Conservation (phyloP, 2,888 invertebrate genomes). For the Cephalotes varians region DNA sequence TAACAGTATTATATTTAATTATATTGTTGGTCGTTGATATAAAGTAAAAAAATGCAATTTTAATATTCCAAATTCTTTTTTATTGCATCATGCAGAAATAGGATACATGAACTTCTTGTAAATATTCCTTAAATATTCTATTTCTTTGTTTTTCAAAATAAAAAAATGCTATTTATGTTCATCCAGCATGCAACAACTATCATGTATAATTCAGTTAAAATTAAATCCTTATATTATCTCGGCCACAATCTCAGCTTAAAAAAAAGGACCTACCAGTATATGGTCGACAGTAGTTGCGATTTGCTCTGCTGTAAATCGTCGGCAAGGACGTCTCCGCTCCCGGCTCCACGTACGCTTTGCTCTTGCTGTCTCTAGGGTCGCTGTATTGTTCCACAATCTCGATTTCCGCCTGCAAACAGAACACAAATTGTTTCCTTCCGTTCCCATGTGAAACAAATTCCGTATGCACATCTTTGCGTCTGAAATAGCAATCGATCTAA, state of each 20-base stretch:
- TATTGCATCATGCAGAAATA: neutral
- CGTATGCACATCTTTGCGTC: neutral
- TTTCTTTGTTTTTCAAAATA: neutral
- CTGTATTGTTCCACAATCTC: slow-evolving; percentile 92
- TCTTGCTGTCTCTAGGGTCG: slow-evolving; percentile 90
- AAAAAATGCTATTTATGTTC: neutral
- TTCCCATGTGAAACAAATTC: neutral
- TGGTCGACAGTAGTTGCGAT: slow-evolving; percentile 87
- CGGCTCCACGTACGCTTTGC: slow-evolving; percentile 84
- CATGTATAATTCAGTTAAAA: neutral
- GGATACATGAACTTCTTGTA: neutral
- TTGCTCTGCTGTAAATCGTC: slow-evolving; percentile 86
- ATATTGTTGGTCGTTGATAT: neutral
- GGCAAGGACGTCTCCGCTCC: slow-evolving; percentile 84
- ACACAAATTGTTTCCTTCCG: slow-evolving; percentile 65
- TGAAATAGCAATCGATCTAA: slow-evolving; percentile 24
- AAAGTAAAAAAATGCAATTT: neutral
- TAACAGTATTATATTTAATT: neutral
- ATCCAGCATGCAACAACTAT: neutral
- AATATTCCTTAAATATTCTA: neutral
- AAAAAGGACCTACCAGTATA: slow-evolving; percentile 86
- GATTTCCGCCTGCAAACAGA: slow-evolving; percentile 86
- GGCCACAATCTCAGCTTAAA: neutral
- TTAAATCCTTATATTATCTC: slow-evolving; percentile 1
- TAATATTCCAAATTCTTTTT: neutral